Evolutionary conservation across 2,113 vertebrate species (phyloP).

Genomic region (Ovis aries): ARS-UI_Ramb_v3.0 NC_056065.1:51058501-51059000

Average conservation of each 20-base stretch:
- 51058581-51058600: neutral
- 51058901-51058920: neutral
- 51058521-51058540: neutral
- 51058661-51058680: neutral
- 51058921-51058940: neutral
- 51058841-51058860: neutral
- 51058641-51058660: neutral
- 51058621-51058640: neutral
- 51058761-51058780: neutral
- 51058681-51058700: neutral
- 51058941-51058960: neutral
- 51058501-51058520: neutral
- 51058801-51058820: neutral
- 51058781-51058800: neutral
- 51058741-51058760: neutral
- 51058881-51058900: neutral
- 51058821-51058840: neutral
- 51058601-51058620: neutral
- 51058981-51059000: neutral
- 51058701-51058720: neutral
- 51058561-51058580: neutral
- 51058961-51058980: neutral
- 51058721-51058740: neutral
- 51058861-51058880: neutral
- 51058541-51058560: neutral